Percentiles rank a stretch among this genome's conserved stretches.
Conservation (phyloP, 92 coral and sea anemone genomes). For the Chrysogorgia sp. region DNA sequence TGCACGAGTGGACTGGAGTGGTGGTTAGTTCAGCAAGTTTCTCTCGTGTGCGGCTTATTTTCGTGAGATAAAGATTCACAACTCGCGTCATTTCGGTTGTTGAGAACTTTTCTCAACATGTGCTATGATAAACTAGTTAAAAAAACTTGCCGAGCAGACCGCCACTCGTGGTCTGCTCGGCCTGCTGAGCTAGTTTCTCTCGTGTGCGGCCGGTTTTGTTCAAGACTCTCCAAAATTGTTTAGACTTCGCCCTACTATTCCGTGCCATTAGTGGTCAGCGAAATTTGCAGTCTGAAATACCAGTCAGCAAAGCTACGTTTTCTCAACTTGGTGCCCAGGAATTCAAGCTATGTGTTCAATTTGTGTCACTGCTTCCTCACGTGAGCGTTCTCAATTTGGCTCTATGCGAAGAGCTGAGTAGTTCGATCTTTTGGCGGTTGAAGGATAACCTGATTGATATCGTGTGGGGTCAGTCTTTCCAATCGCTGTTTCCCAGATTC, state of each 20-base stretch:
- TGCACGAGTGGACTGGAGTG: too few species aligned
- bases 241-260: slow-evolving; percentile 17
- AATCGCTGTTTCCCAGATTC: background rate
- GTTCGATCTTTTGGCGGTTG: slow-evolving; percentile 25
- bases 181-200: too few species aligned
- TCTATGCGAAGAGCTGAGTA: slow-evolving; percentile 33
- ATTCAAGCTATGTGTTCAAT: slow-evolving; percentile 27
- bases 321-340: slow-evolving; percentile 27
- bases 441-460: slow-evolving; percentile 25
- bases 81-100: too few species aligned
- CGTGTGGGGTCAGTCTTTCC: slow-evolving; percentile 24
- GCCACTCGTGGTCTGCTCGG: too few species aligned
- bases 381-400: slow-evolving; percentile 18
- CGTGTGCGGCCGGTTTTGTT: too few species aligned
- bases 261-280: slow-evolving; percentile 15
- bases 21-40: too few species aligned
- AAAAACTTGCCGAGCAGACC: too few species aligned
- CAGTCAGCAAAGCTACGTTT: slow-evolving; percentile 23
- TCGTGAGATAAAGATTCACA: too few species aligned
- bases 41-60: too few species aligned
- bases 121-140: too few species aligned
- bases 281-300: background rate
- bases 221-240: slow-evolving; percentile 9
- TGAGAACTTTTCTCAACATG: too few species aligned
- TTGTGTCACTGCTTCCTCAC: slow-evolving; percentile 34